Evolutionary conservation across 2,797 vertebrate genomes (phyloP).

Genomic region (Neosilurus mollespiculum): DNA sequence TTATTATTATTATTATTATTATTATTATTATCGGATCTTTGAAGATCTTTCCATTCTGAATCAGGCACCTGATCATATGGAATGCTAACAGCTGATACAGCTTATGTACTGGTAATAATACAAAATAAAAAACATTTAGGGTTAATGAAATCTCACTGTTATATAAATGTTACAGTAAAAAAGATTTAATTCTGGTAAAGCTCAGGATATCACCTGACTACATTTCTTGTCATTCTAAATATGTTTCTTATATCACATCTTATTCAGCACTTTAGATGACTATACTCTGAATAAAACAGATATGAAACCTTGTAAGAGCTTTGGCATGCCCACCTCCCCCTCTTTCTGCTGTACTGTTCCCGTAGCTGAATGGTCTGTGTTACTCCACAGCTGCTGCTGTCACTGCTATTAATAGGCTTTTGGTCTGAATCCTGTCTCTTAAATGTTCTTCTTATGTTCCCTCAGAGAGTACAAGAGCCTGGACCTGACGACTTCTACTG

Average conservation of each 20-base stretch:
- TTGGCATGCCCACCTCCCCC: slow-evolving; percentile 12
- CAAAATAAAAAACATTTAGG: neutral
- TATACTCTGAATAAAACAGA: slow-evolving; percentile 20
- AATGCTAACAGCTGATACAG: neutral
- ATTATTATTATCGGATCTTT: neutral
- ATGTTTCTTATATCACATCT: slow-evolving; percentile 10
- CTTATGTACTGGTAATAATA: neutral
- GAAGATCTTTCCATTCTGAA: neutral
- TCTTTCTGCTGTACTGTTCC: slow-evolving; percentile 25
- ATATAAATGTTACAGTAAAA: neutral
- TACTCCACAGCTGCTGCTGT: slow-evolving; percentile 55
- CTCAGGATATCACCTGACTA: neutral
- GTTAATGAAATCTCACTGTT: neutral
- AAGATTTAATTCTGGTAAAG: neutral
- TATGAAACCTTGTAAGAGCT: slow-evolving; percentile 30
- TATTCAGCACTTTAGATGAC: slow-evolving; percentile 19
- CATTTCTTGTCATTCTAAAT: neutral
- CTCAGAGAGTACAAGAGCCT: slow-evolving; percentile 46
- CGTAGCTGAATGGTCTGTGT: slow-evolving; percentile 35
- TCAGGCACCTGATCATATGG: neutral
- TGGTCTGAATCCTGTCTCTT: slow-evolving; percentile 60
- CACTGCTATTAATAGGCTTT: slow-evolving; percentile 56
- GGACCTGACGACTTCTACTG: slow-evolving; percentile 11
- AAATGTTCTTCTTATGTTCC: slow-evolving; percentile 55
- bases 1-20: no score